Base-by-base conservation (phyloP, 2,888 invertebrate genomes). In the Scaptomyza flava region DNA sequence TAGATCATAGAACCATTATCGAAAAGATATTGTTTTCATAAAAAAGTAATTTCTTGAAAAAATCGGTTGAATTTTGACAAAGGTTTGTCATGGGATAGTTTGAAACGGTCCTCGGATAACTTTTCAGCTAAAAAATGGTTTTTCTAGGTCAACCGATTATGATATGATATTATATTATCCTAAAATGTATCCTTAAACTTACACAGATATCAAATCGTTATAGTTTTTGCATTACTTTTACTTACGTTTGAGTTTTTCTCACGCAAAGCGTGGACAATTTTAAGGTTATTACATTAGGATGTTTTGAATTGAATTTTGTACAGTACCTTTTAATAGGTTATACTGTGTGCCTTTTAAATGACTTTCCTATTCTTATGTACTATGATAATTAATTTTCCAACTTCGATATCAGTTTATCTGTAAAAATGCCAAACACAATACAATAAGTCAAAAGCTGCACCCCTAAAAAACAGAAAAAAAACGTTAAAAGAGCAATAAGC, bases 381-480 rank as follows among this genome's bases (percentile, higher is more conserved):
- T 75, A 82, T 80, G 78, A 81, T 85, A 81, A 85, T 81, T 85
- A 81, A 85, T 81, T 82, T 82, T 82, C 83, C 68, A 71, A 72
- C 79, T 79, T 65, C 73, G 79, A 80, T 81, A 81, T 81, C 85
- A 76, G 82, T 80, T 83, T 85, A 85, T 81, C 85, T 81, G 53
- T 77, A 59, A 72, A 71, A 77, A 77, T 63, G 68, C 63, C 53
- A 64, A 41, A 41, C n/a, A 50, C 50, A 50, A 50, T 65, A 57
- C 60, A 73, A 59, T 51, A 51, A 60, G 63, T 63, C 56, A 66
- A 82, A 82, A 80, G 81, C 79, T 79, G 79, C 79, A 79, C 86
- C 83, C 83, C 78, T 81, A 74, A 74, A 54, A 43, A 75, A 77
- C 12, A 6, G 53, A 50, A 42, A 50, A 53, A 56, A 45, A 81